Evolutionary conservation across 2,888 invertebrate genomes (phyloP), one percentile per base, ranked within the genome.

Genomic region (Schizaphis graminum): DNA sequence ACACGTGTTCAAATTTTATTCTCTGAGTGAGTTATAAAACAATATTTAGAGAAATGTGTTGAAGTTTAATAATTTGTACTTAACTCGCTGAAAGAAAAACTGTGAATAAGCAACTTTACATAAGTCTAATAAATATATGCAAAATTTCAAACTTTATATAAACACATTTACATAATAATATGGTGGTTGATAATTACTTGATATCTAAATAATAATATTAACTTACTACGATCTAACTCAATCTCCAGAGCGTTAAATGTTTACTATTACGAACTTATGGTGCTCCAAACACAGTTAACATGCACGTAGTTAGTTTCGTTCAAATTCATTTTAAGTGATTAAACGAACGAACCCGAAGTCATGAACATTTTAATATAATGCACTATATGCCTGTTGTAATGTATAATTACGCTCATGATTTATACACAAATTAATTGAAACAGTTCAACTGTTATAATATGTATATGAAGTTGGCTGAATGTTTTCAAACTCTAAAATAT

Each of bases 391-490:
- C 35, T 89, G 5, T 13, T n/a, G 47, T 13, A 26, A 16, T 49
- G 2, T 89, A 41, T 28, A 41, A 89, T 56, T 57, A 57, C 57
- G 44, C 7, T 28, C 21, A 77, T 77, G 35, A 77, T 44, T 41
- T 61, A 49, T 49, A 89, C 57, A 47, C 61, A 44, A 89, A 44
- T 61, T 89, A 89, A 89, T 89, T 57, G 89, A 61, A 89, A 89
- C 57, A 61, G 89, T 61, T 44, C 57, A 16, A 89, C 16, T 61
- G 57, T 89, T 61, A 89, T 44, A 89, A 89, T 53, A n/a, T 47
- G n/a, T 24, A 53, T 35, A 10, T 35, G 10, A 13, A 3, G 11
- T 53, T n/a, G 26, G 87, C 24, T 53, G 53, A 88, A 56, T 35
- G 35, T 53, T 88, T 56, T 53, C 53, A 35, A 53, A 88, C 35